phyloP scores from a whole-genome alignment of 2,888 invertebrate genomes.

The Agonopterix heracliana region DNA sequence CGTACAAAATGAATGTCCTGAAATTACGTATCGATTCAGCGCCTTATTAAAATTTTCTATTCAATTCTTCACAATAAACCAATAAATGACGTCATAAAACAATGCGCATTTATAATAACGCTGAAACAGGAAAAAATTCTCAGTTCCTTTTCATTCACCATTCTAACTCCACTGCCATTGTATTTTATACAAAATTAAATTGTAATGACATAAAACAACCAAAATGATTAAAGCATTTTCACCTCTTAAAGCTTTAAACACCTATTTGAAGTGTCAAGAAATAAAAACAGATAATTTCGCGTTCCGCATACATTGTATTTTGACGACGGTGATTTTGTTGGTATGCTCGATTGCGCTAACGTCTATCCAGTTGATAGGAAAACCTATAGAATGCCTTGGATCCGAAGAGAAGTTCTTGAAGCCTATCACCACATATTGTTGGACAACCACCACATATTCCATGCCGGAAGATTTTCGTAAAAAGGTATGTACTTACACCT shows the following conservation, averaged over 20 bases:
- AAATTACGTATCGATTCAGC: too few species aligned
- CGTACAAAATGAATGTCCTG: too few species aligned
- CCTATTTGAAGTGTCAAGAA: constrained; percentile 1
- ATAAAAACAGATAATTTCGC: not conserved
- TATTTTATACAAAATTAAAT: not conserved
- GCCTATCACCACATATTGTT: constrained; percentile 3
- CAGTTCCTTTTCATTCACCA: too few species aligned
- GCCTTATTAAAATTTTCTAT: too few species aligned
- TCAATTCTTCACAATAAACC: too few species aligned
- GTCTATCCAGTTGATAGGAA: constrained; percentile 1
- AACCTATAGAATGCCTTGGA: constrained; percentile 3
- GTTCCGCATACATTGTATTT: constrained; percentile 2
- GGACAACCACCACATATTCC: constrained; percentile 1
- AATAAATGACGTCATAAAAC: too few species aligned
- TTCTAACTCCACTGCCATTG: too few species aligned
- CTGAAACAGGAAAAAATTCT: too few species aligned
- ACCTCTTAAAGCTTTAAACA: not conserved
- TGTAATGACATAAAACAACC: too few species aligned
- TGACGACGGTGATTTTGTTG: not conserved
- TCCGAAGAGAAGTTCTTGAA: not conserved
- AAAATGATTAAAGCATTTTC: too few species aligned
- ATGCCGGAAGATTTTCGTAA: constrained; percentile 1
- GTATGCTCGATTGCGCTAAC: constrained; percentile 1
- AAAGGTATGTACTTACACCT: not conserved
- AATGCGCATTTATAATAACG: too few species aligned